Conservation (phyloP, 2,113 vertebrate species). For the Podilymbus podiceps region DNA sequence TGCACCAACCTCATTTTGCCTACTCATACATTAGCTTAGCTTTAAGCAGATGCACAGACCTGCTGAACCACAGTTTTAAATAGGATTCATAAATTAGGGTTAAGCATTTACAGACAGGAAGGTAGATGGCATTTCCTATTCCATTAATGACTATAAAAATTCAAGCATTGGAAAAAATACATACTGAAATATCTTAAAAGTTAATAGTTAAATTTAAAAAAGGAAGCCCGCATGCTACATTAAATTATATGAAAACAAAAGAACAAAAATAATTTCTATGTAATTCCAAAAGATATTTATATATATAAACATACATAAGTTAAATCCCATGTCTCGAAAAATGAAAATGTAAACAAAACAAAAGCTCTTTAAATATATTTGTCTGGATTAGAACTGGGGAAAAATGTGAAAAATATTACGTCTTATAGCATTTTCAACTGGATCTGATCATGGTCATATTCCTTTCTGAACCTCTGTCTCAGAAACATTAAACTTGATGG, state of each 20-base stretch:
- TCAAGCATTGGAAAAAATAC: neutral
- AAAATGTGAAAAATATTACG: neutral
- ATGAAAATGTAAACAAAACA: neutral
- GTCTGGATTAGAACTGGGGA: neutral
- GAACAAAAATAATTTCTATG: neutral
- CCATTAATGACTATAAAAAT: slow-evolving; percentile 17
- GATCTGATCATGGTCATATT: neutral
- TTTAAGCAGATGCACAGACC: neutral
- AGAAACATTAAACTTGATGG: neutral
- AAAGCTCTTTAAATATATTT: neutral
- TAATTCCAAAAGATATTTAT: neutral
- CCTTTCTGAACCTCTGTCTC: neutral
- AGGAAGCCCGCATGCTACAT: neutral
- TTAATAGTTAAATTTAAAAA: neutral
- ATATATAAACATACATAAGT: neutral
- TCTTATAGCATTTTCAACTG: neutral
- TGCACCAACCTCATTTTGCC: neutral
- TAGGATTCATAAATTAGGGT: slow-evolving; percentile 11
- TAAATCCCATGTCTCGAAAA: neutral
- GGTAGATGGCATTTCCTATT: neutral
- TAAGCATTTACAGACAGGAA: neutral
- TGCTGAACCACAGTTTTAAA: neutral
- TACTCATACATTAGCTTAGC: neutral
- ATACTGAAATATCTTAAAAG: neutral
- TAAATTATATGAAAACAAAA: neutral